Conservation (phyloP, 2,797 vertebrate species). For the Denticeps clupeoides region DNA sequence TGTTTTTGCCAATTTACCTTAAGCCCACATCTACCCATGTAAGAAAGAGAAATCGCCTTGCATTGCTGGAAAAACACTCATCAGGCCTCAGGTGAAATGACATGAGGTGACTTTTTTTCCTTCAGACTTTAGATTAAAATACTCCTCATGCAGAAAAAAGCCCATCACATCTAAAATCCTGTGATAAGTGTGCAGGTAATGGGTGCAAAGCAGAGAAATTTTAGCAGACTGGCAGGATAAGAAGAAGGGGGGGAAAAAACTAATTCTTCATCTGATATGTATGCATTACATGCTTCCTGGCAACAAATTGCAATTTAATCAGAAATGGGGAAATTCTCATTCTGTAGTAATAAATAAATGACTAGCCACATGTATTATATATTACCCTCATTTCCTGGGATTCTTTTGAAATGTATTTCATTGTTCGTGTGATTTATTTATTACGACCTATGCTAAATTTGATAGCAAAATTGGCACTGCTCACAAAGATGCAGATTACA, state of each 20-base stretch:
- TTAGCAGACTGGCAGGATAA: neutral
- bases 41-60: no score
- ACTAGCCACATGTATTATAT: slow-evolving; percentile 78
- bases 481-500: neutral
- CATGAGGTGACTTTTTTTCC: no score
- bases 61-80: no score
- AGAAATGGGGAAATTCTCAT: slow-evolving; percentile 74
- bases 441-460: slow-evolving; percentile 53
- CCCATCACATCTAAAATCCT: neutral
- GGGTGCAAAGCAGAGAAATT: slow-evolving; percentile 9
- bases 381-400: slow-evolving; percentile 63
- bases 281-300: slow-evolving; percentile 78
- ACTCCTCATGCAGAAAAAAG: neutral
- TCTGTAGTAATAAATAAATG: slow-evolving; percentile 79
- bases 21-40: no score
- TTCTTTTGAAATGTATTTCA: slow-evolving; percentile 65
- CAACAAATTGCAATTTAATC: slow-evolving; percentile 82
- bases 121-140: no score
- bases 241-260: slow-evolving; percentile 11
- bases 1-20: no score
- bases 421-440: slow-evolving; percentile 74
- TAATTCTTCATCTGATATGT: slow-evolving; percentile 65
- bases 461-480: slow-evolving; percentile 28
- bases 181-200: slow-evolving; percentile 10
- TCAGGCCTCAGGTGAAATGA: no score